These are phyloP conservation scores for Molossus molossus DNA, from an alignment of 2,797 vertebrate species.

Conservation along the genomic window DNA sequence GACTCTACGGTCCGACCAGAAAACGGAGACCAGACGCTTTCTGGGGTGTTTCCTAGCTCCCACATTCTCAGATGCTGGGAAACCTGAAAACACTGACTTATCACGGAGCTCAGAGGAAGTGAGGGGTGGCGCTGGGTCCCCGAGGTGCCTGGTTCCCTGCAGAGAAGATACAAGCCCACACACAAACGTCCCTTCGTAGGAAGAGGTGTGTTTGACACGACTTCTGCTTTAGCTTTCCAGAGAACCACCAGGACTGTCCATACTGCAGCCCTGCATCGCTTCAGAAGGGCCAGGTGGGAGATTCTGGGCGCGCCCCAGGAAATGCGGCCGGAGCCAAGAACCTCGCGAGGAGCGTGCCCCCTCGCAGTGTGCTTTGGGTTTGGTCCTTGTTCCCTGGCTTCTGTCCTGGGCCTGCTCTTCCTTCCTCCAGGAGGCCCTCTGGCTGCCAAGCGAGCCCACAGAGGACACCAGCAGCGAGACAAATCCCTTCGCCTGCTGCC, in stretches of 20 bases:
- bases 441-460: background rate
- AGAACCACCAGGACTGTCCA: background rate
- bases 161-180: background rate
- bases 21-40: background rate
- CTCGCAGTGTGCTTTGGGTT: background rate
- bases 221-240: background rate
- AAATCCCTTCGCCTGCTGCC: slow-evolving; percentile 63
- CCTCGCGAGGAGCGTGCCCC: background rate
- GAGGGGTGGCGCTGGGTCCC: background rate
- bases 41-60: background rate
- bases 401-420: background rate
- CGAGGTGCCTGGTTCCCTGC: background rate
- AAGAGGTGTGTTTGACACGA: background rate
- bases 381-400: background rate
- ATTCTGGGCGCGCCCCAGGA: background rate
- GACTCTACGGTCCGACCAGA: background rate
- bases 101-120: background rate
- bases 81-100: background rate
- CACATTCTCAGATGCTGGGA: background rate
- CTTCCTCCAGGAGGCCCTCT: slow-evolving; percentile 65
- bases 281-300: background rate
- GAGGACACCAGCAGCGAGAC: slow-evolving; percentile 55
- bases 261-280: background rate
- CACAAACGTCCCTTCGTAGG: background rate
- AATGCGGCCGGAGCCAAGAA: slow-evolving; percentile 6